Conservation (phyloP, 2,797 vertebrate species). For the Hypotaenidia okinawae region DNA sequence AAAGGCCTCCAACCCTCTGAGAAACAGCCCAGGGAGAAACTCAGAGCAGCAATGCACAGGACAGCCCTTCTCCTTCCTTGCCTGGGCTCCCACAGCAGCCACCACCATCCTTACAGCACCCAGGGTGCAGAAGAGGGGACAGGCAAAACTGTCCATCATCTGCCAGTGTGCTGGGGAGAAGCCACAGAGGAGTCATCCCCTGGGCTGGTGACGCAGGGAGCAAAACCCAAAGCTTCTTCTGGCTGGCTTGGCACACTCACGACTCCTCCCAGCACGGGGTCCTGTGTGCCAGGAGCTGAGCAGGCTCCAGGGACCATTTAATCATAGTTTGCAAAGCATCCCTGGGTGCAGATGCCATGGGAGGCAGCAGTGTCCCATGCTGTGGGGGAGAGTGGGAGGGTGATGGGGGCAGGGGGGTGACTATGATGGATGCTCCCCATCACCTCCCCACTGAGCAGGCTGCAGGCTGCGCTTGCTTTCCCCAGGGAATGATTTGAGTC, state of each 20-base stretch:
- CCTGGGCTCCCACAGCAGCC: not conserved
- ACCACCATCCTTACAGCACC: not conserved
- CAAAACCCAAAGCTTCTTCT: not conserved
- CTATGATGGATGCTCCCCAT: not conserved
- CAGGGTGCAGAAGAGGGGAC: not conserved
- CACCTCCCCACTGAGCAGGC: not conserved
- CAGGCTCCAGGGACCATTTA: not conserved
- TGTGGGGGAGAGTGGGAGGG: no score
- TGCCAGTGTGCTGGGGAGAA: not conserved
- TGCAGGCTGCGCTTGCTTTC: not conserved
- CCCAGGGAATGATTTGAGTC: not conserved
- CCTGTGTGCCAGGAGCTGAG: not conserved
- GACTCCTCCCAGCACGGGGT: accelerated
- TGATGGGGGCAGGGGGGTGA: not conserved
- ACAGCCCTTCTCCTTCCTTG: not conserved
- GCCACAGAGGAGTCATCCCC: not conserved
- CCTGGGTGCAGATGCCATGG: not conserved
- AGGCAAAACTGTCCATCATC: not conserved
- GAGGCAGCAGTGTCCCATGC: not conserved
- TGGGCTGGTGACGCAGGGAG: not conserved
- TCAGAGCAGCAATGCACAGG: not conserved
- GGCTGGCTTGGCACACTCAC: not conserved
- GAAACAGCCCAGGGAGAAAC: not conserved
- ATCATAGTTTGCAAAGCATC: not conserved
- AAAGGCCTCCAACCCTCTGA: not conserved